Evolutionary conservation across 2,888 invertebrate genomes (phyloP).

Genomic region (Strigamia transsilvanica): DNA sequence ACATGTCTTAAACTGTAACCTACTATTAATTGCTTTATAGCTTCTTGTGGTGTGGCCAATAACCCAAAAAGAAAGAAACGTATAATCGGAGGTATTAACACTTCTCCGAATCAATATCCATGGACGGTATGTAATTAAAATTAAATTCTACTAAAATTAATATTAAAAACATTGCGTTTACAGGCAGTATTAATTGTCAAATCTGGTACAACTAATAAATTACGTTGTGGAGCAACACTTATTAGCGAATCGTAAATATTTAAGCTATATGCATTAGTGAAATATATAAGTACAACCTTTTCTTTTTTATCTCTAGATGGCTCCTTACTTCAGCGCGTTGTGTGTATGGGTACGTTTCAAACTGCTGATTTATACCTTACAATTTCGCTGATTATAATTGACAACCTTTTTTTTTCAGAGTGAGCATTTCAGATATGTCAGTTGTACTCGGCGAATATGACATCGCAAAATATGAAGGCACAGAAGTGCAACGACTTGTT

Average conservation of each 20-base stretch:
- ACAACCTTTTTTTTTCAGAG: neutral
- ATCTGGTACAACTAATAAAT: neutral
- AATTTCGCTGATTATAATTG: neutral
- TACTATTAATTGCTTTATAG: neutral
- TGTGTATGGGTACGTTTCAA: slow-evolving; percentile 4
- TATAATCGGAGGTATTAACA: neutral
- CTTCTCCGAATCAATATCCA: neutral
- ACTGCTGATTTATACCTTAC: too few relatives aligned
- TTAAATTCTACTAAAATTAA: neutral
- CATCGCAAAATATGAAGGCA: neutral
- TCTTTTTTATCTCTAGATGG: neutral
- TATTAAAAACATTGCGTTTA: neutral
- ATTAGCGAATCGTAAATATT: slow-evolving; percentile 8
- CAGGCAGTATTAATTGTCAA: neutral
- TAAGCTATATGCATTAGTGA: neutral
- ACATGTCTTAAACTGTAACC: too few relatives aligned
- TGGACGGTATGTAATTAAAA: neutral
- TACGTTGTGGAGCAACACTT: slow-evolving; percentile 20
- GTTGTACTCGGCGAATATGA: slow-evolving; percentile 50
- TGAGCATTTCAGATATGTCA: neutral
- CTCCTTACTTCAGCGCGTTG: neutral
- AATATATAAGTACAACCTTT: neutral
- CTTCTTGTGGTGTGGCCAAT: slow-evolving; percentile 8
- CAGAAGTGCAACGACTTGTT: slow-evolving; percentile 20
- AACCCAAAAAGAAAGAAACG: neutral